phyloP scores from a whole-genome alignment of 2,888 invertebrate species.

The Ypsolopha sequella region DNA sequence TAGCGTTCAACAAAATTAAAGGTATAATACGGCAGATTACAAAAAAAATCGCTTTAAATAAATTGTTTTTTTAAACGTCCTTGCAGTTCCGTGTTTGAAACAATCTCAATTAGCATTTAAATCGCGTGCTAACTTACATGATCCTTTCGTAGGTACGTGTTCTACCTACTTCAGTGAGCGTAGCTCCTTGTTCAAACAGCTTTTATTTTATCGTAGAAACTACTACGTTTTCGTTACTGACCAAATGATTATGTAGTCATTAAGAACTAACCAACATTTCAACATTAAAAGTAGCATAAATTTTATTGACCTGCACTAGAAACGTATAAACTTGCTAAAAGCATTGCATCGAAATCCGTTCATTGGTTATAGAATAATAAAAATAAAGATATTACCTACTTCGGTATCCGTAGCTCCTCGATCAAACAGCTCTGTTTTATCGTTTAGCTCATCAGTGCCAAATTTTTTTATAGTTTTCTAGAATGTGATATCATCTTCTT shows the following conservation, averaged over 20 bases:
- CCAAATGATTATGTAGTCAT: too few relatives aligned
- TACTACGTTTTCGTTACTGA: not conserved
- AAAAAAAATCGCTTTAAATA: not conserved
- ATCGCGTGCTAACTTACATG: slow-evolving; percentile 4
- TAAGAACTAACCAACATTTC: too few relatives aligned
- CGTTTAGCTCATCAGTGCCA: not conserved
- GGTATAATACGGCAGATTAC: not conserved
- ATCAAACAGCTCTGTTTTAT: not conserved
- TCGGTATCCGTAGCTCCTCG: not conserved
- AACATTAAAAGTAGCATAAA: too few relatives aligned
- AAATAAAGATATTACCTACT: not conserved
- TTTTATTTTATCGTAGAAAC: not conserved
- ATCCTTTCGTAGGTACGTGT: not conserved
- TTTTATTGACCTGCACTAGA: too few relatives aligned
- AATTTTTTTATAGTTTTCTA: not conserved
- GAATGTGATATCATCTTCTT: not conserved
- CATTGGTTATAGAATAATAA: too few relatives aligned
- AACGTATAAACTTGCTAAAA: too few relatives aligned
- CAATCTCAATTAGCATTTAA: slow-evolving; percentile 8
- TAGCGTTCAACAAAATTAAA: too few relatives aligned
- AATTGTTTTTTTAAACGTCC: slow-evolving; percentile 4
- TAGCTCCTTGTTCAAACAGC: not conserved
- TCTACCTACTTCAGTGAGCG: not conserved
- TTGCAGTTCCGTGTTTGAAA: slow-evolving; percentile 7
- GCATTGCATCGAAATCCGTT: too few relatives aligned